A percentile compares a stretch with the other conserved stretches of the same genome.
Conservation (phyloP, 1,140 invertebrate genomes). For the Drosophila elegans region DNA sequence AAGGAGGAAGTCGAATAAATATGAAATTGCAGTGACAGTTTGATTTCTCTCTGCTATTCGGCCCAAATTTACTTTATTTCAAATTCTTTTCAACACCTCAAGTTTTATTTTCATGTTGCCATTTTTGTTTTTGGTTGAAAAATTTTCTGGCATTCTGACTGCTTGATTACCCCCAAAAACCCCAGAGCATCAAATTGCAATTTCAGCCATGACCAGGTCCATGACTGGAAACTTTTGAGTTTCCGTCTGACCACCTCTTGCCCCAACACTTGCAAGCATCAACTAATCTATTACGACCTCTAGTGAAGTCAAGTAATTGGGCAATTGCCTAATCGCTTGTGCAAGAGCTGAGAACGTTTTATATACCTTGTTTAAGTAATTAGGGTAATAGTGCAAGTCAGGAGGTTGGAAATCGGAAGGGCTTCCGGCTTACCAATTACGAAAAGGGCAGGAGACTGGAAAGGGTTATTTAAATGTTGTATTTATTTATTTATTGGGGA, state of each 20-base stretch:
- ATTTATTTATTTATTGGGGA: background rate
- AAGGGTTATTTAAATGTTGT: background rate
- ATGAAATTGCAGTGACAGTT: constrained; percentile 50
- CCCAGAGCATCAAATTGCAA: constrained; percentile 41
- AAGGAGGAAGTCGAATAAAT: constrained; percentile 37
- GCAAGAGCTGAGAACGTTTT: constrained; percentile 29
- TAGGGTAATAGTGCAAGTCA: constrained; percentile 36
- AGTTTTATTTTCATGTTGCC: constrained; percentile 41
- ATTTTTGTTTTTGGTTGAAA: constrained; percentile 15
- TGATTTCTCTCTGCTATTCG: constrained; percentile 29
- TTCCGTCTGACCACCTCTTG: constrained; percentile 27
- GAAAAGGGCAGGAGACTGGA: background rate
- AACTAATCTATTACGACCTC: constrained; percentile 18
- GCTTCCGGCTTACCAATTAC: constrained; percentile 7
- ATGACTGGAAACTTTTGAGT: constrained; percentile 45
- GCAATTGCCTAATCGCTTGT: constrained; percentile 55
- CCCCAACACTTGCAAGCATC: background rate
- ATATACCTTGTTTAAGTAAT: constrained; percentile 27
- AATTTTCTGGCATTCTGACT: constrained; percentile 38
- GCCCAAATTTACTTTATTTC: constrained; percentile 20
- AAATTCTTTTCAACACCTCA: constrained; percentile 47
- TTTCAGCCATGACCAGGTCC: constrained; percentile 12
- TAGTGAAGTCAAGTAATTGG: constrained; percentile 38
- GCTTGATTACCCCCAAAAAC: constrained; percentile 45
- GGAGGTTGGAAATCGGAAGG: constrained; percentile 7